Percentiles rank a stretch among this genome's conserved stretches.
Evolutionary conservation across 2,797 vertebrate genomes (phyloP).

Genomic region (Limnodromus scolopaceus): DNA sequence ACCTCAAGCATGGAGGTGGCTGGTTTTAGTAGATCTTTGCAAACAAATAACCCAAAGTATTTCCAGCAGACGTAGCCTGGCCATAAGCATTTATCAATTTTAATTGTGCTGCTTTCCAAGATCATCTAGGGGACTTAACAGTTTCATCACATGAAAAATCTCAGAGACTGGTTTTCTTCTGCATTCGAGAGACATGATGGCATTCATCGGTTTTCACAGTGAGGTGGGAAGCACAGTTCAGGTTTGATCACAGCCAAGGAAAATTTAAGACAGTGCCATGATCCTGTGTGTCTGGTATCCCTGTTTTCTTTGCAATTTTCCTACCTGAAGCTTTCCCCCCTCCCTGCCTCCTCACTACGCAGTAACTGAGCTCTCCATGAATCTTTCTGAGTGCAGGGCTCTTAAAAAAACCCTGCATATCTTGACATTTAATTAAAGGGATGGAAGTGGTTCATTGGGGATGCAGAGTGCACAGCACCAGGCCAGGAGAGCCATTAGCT

Average conservation of each 20-base stretch:
- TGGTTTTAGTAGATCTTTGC: background rate
- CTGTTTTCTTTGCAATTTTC: background rate
- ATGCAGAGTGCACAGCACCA: background rate
- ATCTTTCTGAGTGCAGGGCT: background rate
- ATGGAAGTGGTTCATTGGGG: background rate
- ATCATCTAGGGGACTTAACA: background rate
- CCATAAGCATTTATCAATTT: background rate
- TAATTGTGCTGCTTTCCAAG: background rate
- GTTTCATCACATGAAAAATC: background rate
- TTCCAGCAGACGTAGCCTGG: background rate
- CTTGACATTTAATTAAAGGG: conserved; percentile 56
- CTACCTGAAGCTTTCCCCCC: background rate
- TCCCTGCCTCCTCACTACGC: background rate
- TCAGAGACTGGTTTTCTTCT: background rate
- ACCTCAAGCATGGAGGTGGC: background rate
- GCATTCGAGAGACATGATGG: background rate
- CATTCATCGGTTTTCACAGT: background rate
- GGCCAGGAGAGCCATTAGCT: background rate
- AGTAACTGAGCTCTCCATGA: background rate
- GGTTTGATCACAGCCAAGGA: background rate
- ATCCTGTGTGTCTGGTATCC: background rate
- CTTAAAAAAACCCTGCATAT: background rate
- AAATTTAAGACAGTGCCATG: background rate
- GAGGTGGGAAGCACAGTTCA: background rate
- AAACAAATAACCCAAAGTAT: background rate